Conservation (phyloP, 2,113 vertebrate genomes). For the Chloropsis hardwickii region DNA sequence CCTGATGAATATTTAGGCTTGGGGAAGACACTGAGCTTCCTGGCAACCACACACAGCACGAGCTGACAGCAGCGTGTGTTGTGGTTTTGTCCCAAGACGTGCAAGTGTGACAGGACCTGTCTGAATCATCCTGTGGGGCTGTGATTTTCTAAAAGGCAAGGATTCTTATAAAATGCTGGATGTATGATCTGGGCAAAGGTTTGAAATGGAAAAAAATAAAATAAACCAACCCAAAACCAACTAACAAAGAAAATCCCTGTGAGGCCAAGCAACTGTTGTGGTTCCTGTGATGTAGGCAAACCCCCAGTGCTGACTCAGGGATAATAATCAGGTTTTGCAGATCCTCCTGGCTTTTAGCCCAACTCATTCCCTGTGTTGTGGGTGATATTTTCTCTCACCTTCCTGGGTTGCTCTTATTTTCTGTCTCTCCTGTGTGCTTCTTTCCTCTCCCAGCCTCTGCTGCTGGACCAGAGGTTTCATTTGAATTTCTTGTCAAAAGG, state of each 20-base stretch:
- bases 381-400: not conserved
- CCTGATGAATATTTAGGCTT: not conserved
- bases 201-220: not conserved
- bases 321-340: not conserved
- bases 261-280: not conserved
- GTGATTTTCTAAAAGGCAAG: not conserved
- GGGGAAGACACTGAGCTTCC: not conserved
- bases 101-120: not conserved
- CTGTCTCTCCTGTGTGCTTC: not conserved
- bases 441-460: not conserved
- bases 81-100: not conserved
- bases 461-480: not conserved
- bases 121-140: not conserved
- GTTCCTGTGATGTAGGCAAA: not conserved
- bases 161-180: not conserved
- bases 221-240: not conserved
- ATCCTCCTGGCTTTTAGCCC: not conserved
- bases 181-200: not conserved
- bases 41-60: not conserved
- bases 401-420: not conserved
- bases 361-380: not conserved
- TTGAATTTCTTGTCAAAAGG: not conserved
- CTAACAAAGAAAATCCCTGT: not conserved
- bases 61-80: not conserved
- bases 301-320: not conserved